phyloP scores from a whole-genome alignment of 1,140 invertebrate genomes.

The Sycophila sp. region DNA sequence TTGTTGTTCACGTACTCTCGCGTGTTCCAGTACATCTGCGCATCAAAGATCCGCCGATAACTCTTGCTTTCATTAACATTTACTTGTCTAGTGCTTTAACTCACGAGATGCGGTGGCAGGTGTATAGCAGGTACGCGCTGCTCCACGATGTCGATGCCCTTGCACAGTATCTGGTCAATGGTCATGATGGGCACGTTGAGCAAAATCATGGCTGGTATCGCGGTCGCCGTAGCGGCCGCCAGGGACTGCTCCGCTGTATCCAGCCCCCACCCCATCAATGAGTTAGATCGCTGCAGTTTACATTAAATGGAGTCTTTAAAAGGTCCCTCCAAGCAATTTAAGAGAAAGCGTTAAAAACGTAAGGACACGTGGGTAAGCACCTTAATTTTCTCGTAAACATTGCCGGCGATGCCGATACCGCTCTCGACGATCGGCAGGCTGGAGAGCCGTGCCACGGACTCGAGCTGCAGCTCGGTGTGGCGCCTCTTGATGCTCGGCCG shows the following conservation, averaged over 20 bases:
- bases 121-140: slow-evolving; percentile 79
- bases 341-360: too few species aligned
- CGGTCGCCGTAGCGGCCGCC: slow-evolving; percentile 72
- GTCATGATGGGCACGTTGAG: slow-evolving; percentile 75
- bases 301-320: too few species aligned
- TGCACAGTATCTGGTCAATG: slow-evolving; percentile 80
- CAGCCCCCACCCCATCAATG: slow-evolving; percentile 77
- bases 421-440: slow-evolving; percentile 79
- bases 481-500: slow-evolving; percentile 45
- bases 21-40: slow-evolving; percentile 80
- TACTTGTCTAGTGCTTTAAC: slow-evolving; percentile 36
- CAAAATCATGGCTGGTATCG: slow-evolving; percentile 74
- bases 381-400: slow-evolving; percentile 76
- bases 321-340: too few species aligned
- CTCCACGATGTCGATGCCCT: slow-evolving; percentile 80
- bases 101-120: slow-evolving; percentile 80
- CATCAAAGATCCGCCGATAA: slow-evolving; percentile 33
- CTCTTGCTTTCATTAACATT: neutral
- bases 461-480: slow-evolving; percentile 66
- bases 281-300: slow-evolving; percentile 71
- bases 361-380: too few species aligned
- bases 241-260: slow-evolving; percentile 77
- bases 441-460: slow-evolving; percentile 74
- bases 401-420: slow-evolving; percentile 74
- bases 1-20: slow-evolving; percentile 76